Conservation (phyloP, 2,113 vertebrate genomes). For the Silurus meridionalis region DNA sequence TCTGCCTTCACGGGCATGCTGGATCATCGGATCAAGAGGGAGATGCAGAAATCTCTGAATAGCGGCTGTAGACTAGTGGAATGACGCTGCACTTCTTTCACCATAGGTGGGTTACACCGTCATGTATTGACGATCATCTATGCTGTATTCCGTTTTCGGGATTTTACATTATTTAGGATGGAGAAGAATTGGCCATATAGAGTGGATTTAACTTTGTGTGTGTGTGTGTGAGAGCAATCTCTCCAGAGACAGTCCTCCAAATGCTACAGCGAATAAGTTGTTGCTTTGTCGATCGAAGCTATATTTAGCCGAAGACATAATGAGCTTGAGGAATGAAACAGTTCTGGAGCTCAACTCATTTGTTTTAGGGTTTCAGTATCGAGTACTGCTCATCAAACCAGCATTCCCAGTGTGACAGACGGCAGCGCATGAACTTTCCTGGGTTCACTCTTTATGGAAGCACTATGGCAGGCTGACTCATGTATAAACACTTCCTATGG, state of each 20-base stretch:
- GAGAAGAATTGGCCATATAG: no score
- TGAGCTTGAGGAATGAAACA: neutral
- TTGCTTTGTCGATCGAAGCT: constrained; percentile 17
- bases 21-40: constrained; percentile 18
- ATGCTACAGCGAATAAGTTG: neutral
- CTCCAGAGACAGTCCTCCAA: neutral
- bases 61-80: neutral
- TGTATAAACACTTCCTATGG: neutral
- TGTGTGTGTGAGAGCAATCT: neutral
- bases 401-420: neutral
- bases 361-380: neutral
- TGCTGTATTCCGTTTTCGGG: neutral
- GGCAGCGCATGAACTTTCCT: neutral
- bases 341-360: constrained; percentile 3
- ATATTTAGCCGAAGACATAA: constrained; percentile 28
- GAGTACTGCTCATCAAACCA: neutral
- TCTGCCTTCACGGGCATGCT: constrained; percentile 1
- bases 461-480: neutral
- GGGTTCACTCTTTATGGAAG: neutral
- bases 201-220: neutral
- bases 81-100: neutral
- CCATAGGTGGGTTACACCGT: neutral
- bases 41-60: neutral
- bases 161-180: neutral
- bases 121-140: neutral